Evolutionary conservation across 2,888 invertebrate species (phyloP), one percentile per base, ranked within the genome.

Genomic region (Himalopsyche tibetana): DNA sequence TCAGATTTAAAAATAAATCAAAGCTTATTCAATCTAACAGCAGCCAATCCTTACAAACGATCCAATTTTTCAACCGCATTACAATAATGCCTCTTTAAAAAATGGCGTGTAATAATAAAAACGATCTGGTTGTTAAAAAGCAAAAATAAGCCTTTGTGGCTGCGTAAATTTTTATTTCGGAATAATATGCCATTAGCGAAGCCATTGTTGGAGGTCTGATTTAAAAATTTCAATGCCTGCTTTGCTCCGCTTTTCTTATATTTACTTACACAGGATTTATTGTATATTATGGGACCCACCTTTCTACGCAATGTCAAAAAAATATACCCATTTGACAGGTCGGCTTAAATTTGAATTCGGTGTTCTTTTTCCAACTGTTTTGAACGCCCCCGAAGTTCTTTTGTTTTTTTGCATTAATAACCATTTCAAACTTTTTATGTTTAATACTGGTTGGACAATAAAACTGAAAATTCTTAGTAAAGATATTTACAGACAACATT

Each of bases 91-190:
- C 63, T 28, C 63, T 63, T 63, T 63, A 28, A n/a, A 63, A 63
- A 63, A 63, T 63, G 63, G 63, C 63, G 63, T 63, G 63, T 28
- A n/a, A 63, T 63, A 63, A 63, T 19, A 63, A 63, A 63, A 63
- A 19, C 63, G 63, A 19, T 63, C 19, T 28, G 63, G 63, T 63
- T 63, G 63, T 63, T 19, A 63, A 63, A 63, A 63, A 63, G 63
- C 4, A 19, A 63, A 63, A 63, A 63, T 63, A 63, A 63, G 63
- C 63, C 63, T 19, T 63, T 63, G 63, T 63, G 63, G 19, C 28
- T 19, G 6, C 63, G 19, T 63, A 63, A 19, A 63, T 19, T 63
- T 63, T 63, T 63, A 63, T 63, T 63, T 63, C 63, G 63, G 63
- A 63, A 63, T 63, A 63, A 63, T 63, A 63, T 63, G 63, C 63